phyloP scores from a whole-genome alignment of 2,797 vertebrate species.

The Sebastes aleutianus region DNA sequence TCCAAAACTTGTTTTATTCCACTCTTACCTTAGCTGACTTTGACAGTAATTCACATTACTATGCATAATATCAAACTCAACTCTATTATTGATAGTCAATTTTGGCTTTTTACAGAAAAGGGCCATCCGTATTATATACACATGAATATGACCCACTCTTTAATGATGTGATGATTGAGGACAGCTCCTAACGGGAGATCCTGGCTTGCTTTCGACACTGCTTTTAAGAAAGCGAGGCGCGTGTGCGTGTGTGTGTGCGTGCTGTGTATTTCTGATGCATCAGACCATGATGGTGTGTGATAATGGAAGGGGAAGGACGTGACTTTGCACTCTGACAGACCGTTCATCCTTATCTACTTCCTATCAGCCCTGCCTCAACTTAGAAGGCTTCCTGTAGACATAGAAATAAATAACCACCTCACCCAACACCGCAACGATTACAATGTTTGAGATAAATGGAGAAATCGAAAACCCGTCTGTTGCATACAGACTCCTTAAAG shows the following conservation, averaged over 20 bases:
- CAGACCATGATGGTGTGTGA: conserved; percentile 29
- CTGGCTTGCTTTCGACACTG: not conserved
- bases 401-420: not conserved
- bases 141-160: not conserved
- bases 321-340: conserved; percentile 39
- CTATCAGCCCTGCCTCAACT: conserved; percentile 23
- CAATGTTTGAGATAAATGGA: not conserved
- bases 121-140: not conserved
- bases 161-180: conserved; percentile 5
- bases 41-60: not conserved
- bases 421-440: not conserved
- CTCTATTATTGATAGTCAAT: not conserved
- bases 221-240: not conserved
- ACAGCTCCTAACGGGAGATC: not conserved
- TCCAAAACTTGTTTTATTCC: not conserved
- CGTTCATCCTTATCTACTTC: conserved; percentile 39
- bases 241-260: not conserved
- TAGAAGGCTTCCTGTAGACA: conserved; percentile 11
- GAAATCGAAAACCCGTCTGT: too few relatives aligned
- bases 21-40: not conserved
- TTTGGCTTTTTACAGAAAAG: not conserved
- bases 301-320: conserved; percentile 54
- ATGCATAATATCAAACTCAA: not conserved
- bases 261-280: conserved; percentile 25
- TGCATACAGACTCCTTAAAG: not conserved